Base-by-base conservation (phyloP, 2,113 vertebrate species). In the Xiphophorus maculatus region DNA sequence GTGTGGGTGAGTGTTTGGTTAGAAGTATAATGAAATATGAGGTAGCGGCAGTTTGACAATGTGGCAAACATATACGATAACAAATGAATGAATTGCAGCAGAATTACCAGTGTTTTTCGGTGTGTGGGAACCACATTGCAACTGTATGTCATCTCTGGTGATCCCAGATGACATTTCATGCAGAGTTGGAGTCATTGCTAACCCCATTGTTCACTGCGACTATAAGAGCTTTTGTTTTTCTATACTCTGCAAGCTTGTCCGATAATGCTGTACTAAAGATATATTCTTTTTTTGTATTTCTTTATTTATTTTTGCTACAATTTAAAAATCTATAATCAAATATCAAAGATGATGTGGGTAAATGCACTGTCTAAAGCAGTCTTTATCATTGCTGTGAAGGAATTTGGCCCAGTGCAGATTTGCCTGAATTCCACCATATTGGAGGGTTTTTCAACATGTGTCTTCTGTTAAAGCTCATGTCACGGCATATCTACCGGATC, bases 201-300 rank as follows among this genome's bases (percentile, higher is more conserved):
- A 73, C 42, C 13, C 10, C 60, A 25, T 19, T 73, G 79, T 82
- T 67, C 79, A 42, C 54, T 70, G 51, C 78, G 54, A 87, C 86
- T 83, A 90, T 85, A 73, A 25, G 60, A 44, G n/a, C 17, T 74
- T 37, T 75, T 66, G 33, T 75, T 84, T 28, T 70, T 79, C 71
- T 33, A 78, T 69, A 72, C 30, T 71, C 64, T 62, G 29, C 35
- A 67, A 32, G 30, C 30, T 30, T 48, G 75, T 28, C 12, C 27
- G 32, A 79, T 81, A 72, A 84, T 77, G 67, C 76, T 66, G 27
- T 37, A 54, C 32, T 42, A 15, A 0, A 42, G 14, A 37, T 12
- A 11, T 37, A 12, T 12, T 11, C 35, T 37, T 37, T 37, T 37
- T 37, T 3, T 37, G 10, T 37, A 37, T 10, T 37, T 10, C 33